phyloP scores from a whole-genome alignment of 2,113 vertebrate genomes.

The Isurus oxyrinchus region DNA sequence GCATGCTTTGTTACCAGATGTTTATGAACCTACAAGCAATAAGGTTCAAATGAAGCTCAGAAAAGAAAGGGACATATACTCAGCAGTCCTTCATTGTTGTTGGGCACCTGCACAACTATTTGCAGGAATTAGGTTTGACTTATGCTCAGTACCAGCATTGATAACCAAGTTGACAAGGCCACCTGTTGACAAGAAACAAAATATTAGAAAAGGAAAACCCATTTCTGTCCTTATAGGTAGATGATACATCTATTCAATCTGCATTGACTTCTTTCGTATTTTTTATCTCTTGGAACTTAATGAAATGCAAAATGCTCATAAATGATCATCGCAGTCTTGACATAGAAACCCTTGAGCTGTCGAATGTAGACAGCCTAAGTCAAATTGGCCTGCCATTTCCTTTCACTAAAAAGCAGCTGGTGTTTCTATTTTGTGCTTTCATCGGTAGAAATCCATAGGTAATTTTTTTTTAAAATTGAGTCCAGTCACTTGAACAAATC shows the following conservation, averaged over 20 bases:
- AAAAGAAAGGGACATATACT: not conserved
- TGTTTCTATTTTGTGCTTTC: not conserved
- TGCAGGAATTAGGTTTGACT: not conserved
- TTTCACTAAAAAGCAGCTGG: not conserved
- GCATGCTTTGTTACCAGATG: not conserved
- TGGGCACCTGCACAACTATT: not conserved
- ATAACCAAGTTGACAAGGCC: no score
- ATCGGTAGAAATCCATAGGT: not conserved
- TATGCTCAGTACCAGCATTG: not conserved
- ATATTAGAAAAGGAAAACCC: not conserved
- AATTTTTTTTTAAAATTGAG: conserved; percentile 17
- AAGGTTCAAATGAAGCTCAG: not conserved
- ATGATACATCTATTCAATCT: not conserved
- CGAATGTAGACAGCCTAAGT: not conserved
- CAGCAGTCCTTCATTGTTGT: not conserved
- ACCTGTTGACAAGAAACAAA: not conserved
- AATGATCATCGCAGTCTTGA: not conserved
- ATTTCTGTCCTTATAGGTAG: not conserved
- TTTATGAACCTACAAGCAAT: not conserved
- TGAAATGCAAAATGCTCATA: conserved; percentile 10
- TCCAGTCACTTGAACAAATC: conserved; percentile 33
- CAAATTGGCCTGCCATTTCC: conserved; percentile 24
- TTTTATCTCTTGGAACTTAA: not conserved
- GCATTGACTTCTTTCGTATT: not conserved
- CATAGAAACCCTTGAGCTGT: conserved; percentile 17